Percentiles rank a stretch among this genome's conserved stretches.
These are phyloP conservation scores for Drosophila setifemur DNA, from an alignment of 1,140 invertebrate genomes.

Conservation along the genomic window DNA sequence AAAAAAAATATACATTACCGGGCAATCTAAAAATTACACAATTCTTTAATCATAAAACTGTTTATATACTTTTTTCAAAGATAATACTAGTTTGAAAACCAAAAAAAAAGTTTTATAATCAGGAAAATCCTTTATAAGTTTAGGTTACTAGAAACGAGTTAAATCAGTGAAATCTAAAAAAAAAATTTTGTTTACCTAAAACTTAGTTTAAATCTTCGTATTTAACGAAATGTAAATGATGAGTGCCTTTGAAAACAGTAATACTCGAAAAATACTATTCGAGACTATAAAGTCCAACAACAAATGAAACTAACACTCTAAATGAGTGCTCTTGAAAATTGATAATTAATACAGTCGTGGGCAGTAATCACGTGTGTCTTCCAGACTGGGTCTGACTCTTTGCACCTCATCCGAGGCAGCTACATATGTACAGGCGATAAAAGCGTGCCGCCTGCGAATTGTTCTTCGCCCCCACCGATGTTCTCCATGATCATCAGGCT, in stretches of 20 bases:
- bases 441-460: constrained; percentile 58
- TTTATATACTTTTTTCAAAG: no score
- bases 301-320: constrained; percentile 13
- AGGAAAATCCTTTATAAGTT: no score
- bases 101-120: no score
- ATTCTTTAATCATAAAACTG: no score
- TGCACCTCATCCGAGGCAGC: constrained; percentile 45
- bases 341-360: constrained; percentile 60
- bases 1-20: no score
- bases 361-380: constrained; percentile 58
- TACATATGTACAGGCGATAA: constrained; percentile 45
- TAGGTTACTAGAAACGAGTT: no score
- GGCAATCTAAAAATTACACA: no score
- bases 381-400: constrained; percentile 30
- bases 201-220: no score
- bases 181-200: no score
- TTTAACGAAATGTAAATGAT: no score
- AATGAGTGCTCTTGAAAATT: constrained; percentile 63
- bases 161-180: no score
- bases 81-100: no score
- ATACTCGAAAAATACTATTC: background rate
- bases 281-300: background rate
- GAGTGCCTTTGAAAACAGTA: background rate
- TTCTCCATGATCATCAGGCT: constrained; percentile 17
- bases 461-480: constrained; percentile 29